Conservation (phyloP, 2,797 vertebrate species). For the Anableps anableps region DNA sequence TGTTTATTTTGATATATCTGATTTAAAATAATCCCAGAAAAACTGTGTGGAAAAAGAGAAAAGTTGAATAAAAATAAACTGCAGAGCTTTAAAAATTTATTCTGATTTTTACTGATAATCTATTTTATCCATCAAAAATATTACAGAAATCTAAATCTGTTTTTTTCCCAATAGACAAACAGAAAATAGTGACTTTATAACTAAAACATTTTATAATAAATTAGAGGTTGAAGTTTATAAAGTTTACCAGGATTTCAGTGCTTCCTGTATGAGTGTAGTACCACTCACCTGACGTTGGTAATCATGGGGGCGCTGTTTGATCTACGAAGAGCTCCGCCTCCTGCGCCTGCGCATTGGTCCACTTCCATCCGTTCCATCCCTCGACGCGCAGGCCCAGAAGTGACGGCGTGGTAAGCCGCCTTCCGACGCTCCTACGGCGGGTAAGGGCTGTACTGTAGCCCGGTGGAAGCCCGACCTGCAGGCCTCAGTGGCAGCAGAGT, state of each 20-base stretch:
- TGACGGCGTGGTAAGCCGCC: slow-evolving; percentile 54
- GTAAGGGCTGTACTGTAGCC: slow-evolving; percentile 69
- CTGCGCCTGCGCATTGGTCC: slow-evolving; percentile 86
- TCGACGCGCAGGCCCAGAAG: slow-evolving; percentile 55
- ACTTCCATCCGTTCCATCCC: slow-evolving; percentile 86
- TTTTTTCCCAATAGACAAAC: neutral
- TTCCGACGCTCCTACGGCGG: slow-evolving; percentile 59
- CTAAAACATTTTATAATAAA: neutral
- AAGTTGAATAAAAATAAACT: no score
- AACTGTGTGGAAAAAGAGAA: no score
- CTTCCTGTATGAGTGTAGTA: slow-evolving; percentile 21
- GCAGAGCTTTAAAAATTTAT: neutral
- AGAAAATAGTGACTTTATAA: neutral
- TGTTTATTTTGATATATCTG: neutral
- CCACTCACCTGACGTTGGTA: slow-evolving; percentile 81
- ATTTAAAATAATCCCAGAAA: neutral
- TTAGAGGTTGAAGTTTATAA: neutral
- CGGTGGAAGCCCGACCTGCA: slow-evolving; percentile 85
- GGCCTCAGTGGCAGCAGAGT: slow-evolving; percentile 76
- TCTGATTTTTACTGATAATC: neutral
- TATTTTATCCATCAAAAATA: neutral
- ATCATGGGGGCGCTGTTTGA: slow-evolving; percentile 88
- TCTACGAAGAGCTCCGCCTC: slow-evolving; percentile 81
- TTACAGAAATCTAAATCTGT: neutral
- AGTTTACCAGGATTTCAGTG: neutral